These are phyloP conservation scores for Sinocyclocheilus anshuiensis DNA, from an alignment of 2,113 vertebrate genomes.

Conservation along the genomic window DNA sequence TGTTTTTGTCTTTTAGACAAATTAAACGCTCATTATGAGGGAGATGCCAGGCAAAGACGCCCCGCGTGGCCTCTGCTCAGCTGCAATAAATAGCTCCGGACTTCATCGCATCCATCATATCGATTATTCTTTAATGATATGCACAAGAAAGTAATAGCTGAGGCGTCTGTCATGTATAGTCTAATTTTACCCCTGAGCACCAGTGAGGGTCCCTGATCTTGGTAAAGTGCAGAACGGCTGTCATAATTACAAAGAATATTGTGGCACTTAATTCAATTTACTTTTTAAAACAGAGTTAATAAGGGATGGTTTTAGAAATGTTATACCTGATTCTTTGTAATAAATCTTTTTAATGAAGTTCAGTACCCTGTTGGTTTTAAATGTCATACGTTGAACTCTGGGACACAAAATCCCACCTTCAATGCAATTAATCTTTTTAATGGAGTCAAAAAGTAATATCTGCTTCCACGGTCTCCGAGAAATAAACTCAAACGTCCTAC, in stretches of 20 bases:
- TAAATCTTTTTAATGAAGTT: conserved; percentile 79
- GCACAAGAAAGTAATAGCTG: conserved; percentile 82
- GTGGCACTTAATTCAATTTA: conserved; percentile 71
- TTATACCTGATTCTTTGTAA: conserved; percentile 70
- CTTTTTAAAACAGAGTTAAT: conserved; percentile 69
- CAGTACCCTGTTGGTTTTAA: conserved; percentile 71
- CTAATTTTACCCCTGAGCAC: not conserved
- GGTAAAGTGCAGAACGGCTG: conserved; percentile 54
- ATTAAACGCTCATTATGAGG: conserved; percentile 67
- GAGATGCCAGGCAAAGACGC: conserved; percentile 59
- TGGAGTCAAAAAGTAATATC: conserved; percentile 29
- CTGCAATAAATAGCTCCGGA: conserved; percentile 77
- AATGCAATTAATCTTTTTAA: conserved; percentile 74
- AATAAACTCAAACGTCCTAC: conserved; percentile 11
- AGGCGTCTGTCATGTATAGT: not conserved
- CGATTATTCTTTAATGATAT: conserved; percentile 87
- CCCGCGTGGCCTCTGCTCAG: conserved; percentile 68
- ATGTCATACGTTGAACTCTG: conserved; percentile 72
- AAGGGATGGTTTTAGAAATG: conserved; percentile 66
- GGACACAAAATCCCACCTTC: conserved; percentile 68
- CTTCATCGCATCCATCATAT: conserved; percentile 79
- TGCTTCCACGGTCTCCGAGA: not conserved
- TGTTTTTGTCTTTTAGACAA: conserved; percentile 63
- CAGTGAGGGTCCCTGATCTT: not conserved
- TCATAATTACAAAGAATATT: conserved; percentile 68